Evolutionary conservation across 2,888 invertebrate genomes (phyloP).

Genomic region (Zootermopsis nevadensis): DNA sequence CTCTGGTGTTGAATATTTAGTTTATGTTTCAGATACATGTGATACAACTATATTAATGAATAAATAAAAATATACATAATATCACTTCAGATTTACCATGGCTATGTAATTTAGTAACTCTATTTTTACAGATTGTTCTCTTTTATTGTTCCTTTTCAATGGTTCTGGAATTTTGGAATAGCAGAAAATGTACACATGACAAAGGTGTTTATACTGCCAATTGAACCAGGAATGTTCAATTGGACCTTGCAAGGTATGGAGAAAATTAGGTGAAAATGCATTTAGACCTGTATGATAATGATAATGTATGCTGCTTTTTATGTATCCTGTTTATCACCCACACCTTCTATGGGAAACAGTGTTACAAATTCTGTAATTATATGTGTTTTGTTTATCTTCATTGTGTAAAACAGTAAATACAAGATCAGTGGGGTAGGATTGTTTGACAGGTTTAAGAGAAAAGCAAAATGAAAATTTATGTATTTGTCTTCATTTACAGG

Average conservation of each 20-base stretch:
- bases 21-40: too few relatives aligned
- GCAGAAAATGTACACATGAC: constrained; percentile 72
- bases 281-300: background rate
- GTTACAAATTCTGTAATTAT: background rate
- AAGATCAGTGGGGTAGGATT: too few relatives aligned
- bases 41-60: too few relatives aligned
- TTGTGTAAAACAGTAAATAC: background rate
- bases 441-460: background rate
- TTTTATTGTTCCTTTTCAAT: background rate
- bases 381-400: background rate
- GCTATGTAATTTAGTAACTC: too few relatives aligned
- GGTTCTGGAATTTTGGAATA: constrained; percentile 29
- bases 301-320: background rate
- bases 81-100: too few relatives aligned
- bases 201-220: constrained; percentile 82
- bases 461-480: background rate
- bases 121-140: background rate
- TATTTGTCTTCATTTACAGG: constrained; percentile 61
- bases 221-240: constrained; percentile 82
- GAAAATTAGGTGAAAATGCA: background rate
- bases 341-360: background rate
- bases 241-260: constrained; percentile 71
- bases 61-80: too few relatives aligned
- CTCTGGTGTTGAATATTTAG: too few relatives aligned
- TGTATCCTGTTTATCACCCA: background rate